Evolutionary conservation across 92 coral and sea anemone species (phyloP).

Genomic region (Zoanthus solanderi): DNA sequence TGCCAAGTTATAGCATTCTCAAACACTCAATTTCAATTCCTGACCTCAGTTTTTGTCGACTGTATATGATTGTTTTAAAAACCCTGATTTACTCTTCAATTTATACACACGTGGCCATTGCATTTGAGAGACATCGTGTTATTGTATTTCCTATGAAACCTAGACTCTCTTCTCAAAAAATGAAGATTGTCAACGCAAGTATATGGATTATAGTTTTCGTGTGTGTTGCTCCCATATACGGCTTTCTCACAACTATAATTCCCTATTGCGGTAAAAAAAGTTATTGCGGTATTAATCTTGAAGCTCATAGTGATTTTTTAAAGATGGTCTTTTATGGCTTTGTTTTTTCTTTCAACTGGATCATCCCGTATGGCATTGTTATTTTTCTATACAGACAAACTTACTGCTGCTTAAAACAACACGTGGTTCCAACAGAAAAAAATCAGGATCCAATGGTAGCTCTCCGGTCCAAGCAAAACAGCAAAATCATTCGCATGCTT

Average conservation of each 20-base stretch:
- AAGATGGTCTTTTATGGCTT: background rate
- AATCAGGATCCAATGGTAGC: background rate
- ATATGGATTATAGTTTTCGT: background rate
- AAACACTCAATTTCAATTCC: background rate
- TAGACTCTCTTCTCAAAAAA: slow-evolving; percentile 15
- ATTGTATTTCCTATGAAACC: slow-evolving; percentile 53
- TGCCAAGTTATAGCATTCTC: background rate
- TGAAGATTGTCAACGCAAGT: slow-evolving; percentile 9
- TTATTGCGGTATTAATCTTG: background rate
- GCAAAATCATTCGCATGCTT: slow-evolving; percentile 33
- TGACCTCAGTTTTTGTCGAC: background rate
- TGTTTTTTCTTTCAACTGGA: background rate
- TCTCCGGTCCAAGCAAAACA: slow-evolving; percentile 40
- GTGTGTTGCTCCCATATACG: background rate
- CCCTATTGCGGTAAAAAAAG: background rate
- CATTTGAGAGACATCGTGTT: slow-evolving; percentile 52
- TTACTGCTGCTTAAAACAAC: slow-evolving; percentile 4
- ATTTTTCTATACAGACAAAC: slow-evolving; percentile 32
- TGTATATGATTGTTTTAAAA: slow-evolving; percentile 1
- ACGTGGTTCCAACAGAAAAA: slow-evolving; percentile 7
- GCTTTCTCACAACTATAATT: background rate
- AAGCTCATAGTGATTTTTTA: background rate
- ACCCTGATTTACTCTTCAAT: background rate
- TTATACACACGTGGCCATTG: slow-evolving; percentile 60
- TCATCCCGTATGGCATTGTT: background rate